Percentiles rank a stretch among this genome's conserved stretches.
Evolutionary conservation across 2,113 vertebrate genomes (phyloP).

Genomic region (Sphyrna mokarran): DNA sequence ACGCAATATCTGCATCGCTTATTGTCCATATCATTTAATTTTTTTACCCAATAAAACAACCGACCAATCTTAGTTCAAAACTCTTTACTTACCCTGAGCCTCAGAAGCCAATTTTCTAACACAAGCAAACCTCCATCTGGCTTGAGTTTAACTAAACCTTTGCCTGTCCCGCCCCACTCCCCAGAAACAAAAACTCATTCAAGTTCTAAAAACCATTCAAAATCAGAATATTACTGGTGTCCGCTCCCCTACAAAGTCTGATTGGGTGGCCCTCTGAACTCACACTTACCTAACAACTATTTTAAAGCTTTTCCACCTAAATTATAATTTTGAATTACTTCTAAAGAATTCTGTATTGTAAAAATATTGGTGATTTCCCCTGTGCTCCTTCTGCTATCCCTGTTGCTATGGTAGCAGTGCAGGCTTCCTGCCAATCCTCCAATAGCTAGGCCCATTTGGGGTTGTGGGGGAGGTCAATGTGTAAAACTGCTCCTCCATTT

Average conservation of each 20-base stretch:
- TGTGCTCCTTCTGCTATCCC: background rate
- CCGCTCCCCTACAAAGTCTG: background rate
- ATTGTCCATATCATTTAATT: too few species aligned
- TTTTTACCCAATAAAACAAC: too few species aligned
- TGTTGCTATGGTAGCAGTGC: background rate
- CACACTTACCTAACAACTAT: background rate
- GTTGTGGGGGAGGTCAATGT: background rate
- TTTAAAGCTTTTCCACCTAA: background rate
- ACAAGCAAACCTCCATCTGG: background rate
- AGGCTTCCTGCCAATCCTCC: too few species aligned
- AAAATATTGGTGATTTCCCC: background rate
- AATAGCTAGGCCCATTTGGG: background rate
- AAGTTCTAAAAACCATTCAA: background rate
- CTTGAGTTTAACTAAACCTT: background rate
- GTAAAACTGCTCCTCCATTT: background rate
- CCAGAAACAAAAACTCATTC: background rate
- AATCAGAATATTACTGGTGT: background rate
- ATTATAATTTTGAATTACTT: background rate
- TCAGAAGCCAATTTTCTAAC: background rate
- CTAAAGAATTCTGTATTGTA: background rate
- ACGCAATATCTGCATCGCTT: too few species aligned
- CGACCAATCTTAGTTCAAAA: background rate
- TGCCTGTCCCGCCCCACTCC: too few species aligned
- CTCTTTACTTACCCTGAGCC: background rate
- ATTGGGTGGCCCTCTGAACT: background rate